Base-by-base conservation (phyloP, 2,888 invertebrate genomes). In the Cerceris rybyensis region DNA sequence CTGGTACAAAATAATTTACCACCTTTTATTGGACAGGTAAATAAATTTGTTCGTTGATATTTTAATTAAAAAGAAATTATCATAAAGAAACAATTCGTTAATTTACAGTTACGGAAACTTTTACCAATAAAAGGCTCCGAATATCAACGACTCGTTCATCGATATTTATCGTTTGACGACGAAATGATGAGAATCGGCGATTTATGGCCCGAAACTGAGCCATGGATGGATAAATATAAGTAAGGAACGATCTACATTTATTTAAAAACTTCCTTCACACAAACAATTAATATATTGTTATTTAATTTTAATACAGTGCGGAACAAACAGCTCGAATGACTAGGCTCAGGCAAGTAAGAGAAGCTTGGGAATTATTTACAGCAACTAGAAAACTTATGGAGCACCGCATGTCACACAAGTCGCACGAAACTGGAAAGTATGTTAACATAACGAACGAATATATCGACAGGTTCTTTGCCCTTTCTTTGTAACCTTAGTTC, bases 141-240 rank as follows among this genome's bases (percentile, higher is more conserved):
- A 73, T 93, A 93, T 76, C 91, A 93, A 74, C 89, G 89, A 39
- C 88, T 94, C 58, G 92, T 94, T 73, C 93, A 93, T 76, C 93
- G 93, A 68, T 94, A 94, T 89, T 90, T 94, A 70, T 93, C 93
- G 74, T 94, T 95, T 88, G 94, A 94, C 74, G 93, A 94, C 86
- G 94, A 94, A 87, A 94, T 95, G 93, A 93, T 93, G 66, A 93
- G 93, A 73, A 93, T 94, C 60, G 93, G 93, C 70, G 93, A 93
- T 43, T 91, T 94, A 73, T 95, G 94, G 94, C 92, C 93, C 41
- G 94, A 94, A 84, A 93, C 94, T 59, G 94, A 94, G 84, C 93
- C 93, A 52, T 91, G 93, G 52, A 93, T 94, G 80, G 93, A 94
- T 82, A 93, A 93, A 76, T 94, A 91, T 71, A 88, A 91, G 91